Evolutionary conservation across 2,888 invertebrate species (phyloP).

Genomic region (Heliothis peltigera): DNA sequence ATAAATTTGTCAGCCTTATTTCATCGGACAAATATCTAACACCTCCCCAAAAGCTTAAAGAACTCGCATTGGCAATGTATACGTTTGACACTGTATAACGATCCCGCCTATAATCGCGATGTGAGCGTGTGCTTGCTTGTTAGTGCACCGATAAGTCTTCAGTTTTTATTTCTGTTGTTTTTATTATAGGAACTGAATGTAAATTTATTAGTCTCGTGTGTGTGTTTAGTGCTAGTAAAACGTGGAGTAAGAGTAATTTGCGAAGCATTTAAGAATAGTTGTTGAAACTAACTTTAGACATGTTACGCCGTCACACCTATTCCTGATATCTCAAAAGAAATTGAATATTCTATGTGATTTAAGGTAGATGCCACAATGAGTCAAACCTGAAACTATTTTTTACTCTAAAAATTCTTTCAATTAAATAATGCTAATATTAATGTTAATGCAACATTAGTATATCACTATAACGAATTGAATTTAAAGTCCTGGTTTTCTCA

Average conservation of each 20-base stretch:
- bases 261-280: not conserved
- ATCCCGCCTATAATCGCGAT: conserved; percentile 33
- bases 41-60: conserved; percentile 8
- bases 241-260: not conserved
- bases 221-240: conserved; percentile 4
- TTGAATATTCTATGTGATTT: no score
- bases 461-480: no score
- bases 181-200: conserved; percentile 6
- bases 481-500: no score
- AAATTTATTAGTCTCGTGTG: conserved; percentile 31
- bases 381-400: no score
- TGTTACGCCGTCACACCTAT: not conserved
- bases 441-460: no score
- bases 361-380: no score
- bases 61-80: conserved; percentile 17
- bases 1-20: no score
- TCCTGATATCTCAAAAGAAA: not conserved
- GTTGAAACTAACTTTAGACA: not conserved
- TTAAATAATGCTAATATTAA: no score
- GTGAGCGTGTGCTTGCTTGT: conserved; percentile 18
- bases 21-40: no score
- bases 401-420: no score
- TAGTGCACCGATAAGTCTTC: conserved; percentile 32
- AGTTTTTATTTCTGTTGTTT: conserved; percentile 27
- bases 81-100: conserved; percentile 30